Evolutionary conservation across 2,797 vertebrate genomes (phyloP), one percentile per base, ranked within the genome.

Genomic region (Cyclopterus lumpus): DNA sequence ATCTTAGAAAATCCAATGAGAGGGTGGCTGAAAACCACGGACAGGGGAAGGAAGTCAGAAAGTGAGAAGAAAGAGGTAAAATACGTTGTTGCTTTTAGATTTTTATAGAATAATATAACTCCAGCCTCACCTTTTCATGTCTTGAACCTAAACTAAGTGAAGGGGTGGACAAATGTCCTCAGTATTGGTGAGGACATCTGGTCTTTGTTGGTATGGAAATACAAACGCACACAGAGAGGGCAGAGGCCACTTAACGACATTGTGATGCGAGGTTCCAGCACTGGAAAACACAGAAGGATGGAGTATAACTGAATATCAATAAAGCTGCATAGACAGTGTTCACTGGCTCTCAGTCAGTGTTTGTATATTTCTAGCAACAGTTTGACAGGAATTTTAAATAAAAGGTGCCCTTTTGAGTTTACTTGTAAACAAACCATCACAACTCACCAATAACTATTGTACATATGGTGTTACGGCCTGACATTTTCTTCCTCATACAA

Each of bases 241-340:
- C 71, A 77, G 66, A 81, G 71, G 79, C 67, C 16, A 44, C 38
- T 48, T 66, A 75, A 44, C 77, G 74, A 86, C 60, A 69, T 64
- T 84, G 79, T 81, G 74, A 67, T 67, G 74, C n/a, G 1, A 82
- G 49, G 72, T 83, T 73, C 40, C 69, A 69, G 73, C 74, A 32
- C 60, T 61, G 51, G 64, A 63, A 38, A 68, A 18, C 55, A 77
- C 66, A 62, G 60, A 59, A 22, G 70, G 68, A 14, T 46, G 26
- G 72, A 79, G 49, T 40, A 77, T 62, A 62, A 42, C 30, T 79
- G 81, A 83, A 86, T 87, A 81, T 88, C 84, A 86, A 82, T 86
- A 71, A 64, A 75, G 64, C 73, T 79, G 81, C 82, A 69, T 60
- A 51, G 64, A 64, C 48, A 36, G 38, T 63, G 67, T 75, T 53